Evolutionary conservation across 1,140 invertebrate genomes (phyloP), one percentile per base, ranked within the genome.

Genomic region (Neotoxoptera formosana): DNA sequence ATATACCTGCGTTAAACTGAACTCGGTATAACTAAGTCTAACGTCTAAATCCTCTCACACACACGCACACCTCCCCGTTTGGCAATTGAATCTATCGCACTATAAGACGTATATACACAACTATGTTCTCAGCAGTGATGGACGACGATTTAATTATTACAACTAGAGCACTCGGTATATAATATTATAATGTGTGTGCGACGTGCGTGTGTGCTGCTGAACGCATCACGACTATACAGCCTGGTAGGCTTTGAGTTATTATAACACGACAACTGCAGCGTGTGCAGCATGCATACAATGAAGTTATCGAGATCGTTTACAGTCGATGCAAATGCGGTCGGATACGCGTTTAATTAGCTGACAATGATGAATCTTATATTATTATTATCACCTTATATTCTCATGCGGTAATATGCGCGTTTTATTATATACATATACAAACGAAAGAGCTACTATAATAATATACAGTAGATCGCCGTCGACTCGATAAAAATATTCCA

Each of bases 251-350:
- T 9, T 41, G 4, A 90, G 34, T 23, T 23, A 36, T n/a, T 30
- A 53, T 23, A 34, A 51, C 89, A 90, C 34, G n/a, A n/a, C n/a
- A n/a, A n/a, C n/a, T n/a, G n/a, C n/a, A n/a, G n/a, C n/a, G n/a
- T n/a, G n/a, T n/a, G n/a, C 36, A 23, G 14, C 53, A 41, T 30
- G 36, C 23, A 47, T 47, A 91, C 90, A 91, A 91, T 91, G 90
- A 91, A 91, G 90, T 41, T 91, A 91, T 83, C 90, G 81, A 91
- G 67, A 91, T 91, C 41, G 90, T 83, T 67, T 25, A 83, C n/a
- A 83, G 90, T 81, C 90, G 67, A 91, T 91, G 90, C 90, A 91
- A 91, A 91, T 91, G 90, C 45, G 47, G 60, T 91, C n/a, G 45
- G 36, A 83, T 76, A 83, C 56, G 67, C 20, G 47, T 91, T 91